These are phyloP conservation scores for Gambusia yucatana DNA, from an alignment of 2,797 vertebrate genomes.

Conservation along the genomic window DNA sequence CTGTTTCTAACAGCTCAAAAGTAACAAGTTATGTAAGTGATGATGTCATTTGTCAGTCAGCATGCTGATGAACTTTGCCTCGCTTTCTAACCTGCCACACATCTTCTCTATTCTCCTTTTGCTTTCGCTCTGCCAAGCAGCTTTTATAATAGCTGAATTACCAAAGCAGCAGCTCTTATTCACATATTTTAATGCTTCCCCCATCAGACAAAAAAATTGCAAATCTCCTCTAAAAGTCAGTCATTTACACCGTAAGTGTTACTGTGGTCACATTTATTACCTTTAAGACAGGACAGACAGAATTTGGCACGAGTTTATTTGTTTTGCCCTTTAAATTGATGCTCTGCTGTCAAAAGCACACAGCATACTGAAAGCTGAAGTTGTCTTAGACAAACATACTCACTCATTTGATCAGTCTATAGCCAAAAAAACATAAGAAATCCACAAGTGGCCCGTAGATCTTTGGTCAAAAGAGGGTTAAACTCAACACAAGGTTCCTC, in stretches of 20 bases:
- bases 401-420: not conserved
- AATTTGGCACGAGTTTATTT: not conserved
- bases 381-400: not conserved
- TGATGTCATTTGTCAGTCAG: not conserved
- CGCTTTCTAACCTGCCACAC: too few relatives aligned
- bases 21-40: not conserved
- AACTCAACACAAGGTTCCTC: not conserved
- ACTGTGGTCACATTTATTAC: not conserved
- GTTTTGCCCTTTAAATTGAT: not conserved
- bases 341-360: not conserved
- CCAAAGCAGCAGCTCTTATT: not conserved
- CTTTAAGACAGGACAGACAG: not conserved
- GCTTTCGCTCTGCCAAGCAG: not conserved
- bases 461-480: not conserved
- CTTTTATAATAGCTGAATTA: not conserved
- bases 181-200: not conserved
- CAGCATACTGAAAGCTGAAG: not conserved
- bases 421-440: not conserved
- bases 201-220: not conserved
- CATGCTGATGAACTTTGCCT: not conserved
- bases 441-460: not conserved
- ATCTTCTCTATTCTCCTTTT: not conserved
- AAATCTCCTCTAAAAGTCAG: not conserved
- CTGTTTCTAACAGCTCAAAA: not conserved
- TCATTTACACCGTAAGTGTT: not conserved